Conservation (phyloP, 2,113 vertebrate genomes). For the Vimba vimba region DNA sequence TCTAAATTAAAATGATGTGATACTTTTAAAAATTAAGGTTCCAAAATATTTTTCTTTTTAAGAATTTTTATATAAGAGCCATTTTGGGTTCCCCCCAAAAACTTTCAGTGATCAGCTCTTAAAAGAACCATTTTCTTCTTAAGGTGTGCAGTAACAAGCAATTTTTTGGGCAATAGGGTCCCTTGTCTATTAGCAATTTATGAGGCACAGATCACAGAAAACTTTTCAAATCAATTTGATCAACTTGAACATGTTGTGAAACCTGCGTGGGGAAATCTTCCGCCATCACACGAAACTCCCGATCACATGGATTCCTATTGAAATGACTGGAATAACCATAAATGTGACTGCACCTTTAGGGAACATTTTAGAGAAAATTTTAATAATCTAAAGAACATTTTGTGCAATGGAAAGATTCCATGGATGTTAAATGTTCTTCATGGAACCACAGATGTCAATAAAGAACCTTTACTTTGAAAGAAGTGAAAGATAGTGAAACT, state of each 20-base stretch:
- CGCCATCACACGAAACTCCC: too few relatives aligned
- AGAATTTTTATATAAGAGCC: background rate
- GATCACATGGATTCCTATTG: background rate
- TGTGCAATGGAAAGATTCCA: too few relatives aligned
- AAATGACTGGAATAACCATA: background rate
- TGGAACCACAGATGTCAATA: background rate
- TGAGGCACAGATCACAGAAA: background rate
- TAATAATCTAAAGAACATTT: background rate
- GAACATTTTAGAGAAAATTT: background rate
- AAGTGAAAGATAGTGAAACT: background rate
- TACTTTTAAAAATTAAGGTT: background rate
- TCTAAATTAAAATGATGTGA: background rate
- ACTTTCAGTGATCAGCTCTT: background rate
- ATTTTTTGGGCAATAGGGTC: background rate
- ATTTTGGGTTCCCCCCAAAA: background rate
- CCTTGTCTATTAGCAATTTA: background rate
- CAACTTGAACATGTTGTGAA: background rate
- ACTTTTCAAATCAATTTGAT: background rate
- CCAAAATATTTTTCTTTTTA: too few relatives aligned
- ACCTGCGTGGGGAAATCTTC: background rate
- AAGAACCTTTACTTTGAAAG: background rate
- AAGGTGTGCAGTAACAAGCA: background rate
- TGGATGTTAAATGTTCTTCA: background rate
- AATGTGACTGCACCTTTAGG: background rate
- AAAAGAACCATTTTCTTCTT: background rate